Percentiles rank a stretch among this genome's conserved stretches.
Evolutionary conservation across 2,888 invertebrate genomes (phyloP).

Genomic region (Luperina nickerlii): DNA sequence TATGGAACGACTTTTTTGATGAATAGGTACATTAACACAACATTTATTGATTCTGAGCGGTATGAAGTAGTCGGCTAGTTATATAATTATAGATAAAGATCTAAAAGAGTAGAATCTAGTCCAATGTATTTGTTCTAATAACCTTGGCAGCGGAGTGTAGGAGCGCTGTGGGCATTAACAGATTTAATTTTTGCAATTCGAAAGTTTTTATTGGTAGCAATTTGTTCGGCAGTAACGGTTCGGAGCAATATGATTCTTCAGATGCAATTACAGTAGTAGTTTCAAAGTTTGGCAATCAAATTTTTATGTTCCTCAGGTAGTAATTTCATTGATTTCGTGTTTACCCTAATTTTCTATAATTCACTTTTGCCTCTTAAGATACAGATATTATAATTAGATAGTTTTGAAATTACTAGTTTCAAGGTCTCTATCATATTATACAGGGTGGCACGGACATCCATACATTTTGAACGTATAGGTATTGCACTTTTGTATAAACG

Average conservation of each 20-base stretch:
- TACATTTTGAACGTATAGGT: neutral
- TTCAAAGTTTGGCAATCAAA: conserved; percentile 11
- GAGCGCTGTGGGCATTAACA: conserved; percentile 38
- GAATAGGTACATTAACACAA: neutral
- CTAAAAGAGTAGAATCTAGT: conserved; percentile 27
- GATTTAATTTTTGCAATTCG: conserved; percentile 55
- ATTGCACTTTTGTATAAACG: neutral
- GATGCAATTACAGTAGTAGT: conserved; percentile 37
- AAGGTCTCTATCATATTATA: neutral
- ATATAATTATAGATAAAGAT: neutral
- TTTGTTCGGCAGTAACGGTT: conserved; percentile 30
- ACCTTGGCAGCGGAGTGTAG: conserved; percentile 47
- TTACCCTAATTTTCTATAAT: neutral
- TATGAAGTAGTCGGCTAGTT: neutral
- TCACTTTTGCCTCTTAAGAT: neutral
- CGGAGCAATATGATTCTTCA: conserved; percentile 43
- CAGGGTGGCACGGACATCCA: no score
- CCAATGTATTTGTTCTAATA: conserved; percentile 49
- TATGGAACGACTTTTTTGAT: neutral
- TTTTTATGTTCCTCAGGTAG: neutral
- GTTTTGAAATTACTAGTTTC: neutral
- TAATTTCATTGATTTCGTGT: neutral
- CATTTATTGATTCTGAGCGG: neutral
- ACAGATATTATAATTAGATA: neutral
- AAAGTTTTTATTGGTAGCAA: conserved; percentile 54